Evolutionary conservation across 2,797 vertebrate species (phyloP).

Genomic region (Ctenochaetus hawaiiensis): DNA sequence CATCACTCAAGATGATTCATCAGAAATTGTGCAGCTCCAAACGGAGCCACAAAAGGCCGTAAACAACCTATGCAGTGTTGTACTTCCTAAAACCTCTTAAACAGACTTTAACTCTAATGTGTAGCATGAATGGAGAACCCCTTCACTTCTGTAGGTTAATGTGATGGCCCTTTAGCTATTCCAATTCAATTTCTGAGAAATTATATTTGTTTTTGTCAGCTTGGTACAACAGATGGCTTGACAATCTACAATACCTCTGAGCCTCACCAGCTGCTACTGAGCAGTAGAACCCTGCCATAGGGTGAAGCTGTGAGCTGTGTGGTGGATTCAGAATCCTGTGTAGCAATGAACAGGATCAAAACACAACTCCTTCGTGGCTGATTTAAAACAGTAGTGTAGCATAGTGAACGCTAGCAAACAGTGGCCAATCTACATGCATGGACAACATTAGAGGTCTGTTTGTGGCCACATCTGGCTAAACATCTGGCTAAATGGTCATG

Average conservation of each 20-base stretch:
- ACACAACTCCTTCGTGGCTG: background rate
- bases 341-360: background rate
- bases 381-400: background rate
- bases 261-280: background rate
- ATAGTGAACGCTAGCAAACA: background rate
- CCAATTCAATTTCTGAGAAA: background rate
- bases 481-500: background rate
- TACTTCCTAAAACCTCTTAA: no score
- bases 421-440: background rate
- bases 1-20: background rate
- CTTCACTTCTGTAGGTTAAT: background rate
- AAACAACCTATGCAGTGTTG: no score
- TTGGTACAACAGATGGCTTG: background rate
- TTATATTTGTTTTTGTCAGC: background rate
- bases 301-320: background rate
- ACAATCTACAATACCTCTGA: background rate
- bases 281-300: background rate
- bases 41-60: background rate
- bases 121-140: no score
- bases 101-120: background rate
- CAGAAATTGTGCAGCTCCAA: background rate
- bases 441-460: background rate
- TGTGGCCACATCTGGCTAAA: background rate
- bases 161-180: background rate
- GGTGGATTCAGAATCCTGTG: background rate